Percentiles rank a stretch among this genome's conserved stretches.
Conservation (phyloP, 2,888 invertebrate species). For the Drosophila nigricruria region DNA sequence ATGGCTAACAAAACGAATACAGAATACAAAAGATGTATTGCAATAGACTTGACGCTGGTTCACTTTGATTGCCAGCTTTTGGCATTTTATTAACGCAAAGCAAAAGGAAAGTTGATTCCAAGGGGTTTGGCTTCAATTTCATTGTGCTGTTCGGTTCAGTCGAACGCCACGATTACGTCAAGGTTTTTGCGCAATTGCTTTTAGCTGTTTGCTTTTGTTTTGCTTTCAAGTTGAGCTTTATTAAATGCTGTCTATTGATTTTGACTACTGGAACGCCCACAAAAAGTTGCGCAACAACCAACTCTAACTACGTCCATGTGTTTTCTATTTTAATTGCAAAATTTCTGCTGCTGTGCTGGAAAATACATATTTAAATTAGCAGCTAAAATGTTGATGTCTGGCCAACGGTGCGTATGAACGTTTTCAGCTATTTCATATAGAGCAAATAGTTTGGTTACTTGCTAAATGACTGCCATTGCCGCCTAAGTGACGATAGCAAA, state of each 20-base stretch:
- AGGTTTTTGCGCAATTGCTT: conserved; percentile 45
- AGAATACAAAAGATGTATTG: conserved; percentile 48
- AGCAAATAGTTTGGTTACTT: conserved; percentile 40
- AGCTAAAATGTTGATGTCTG: conserved; percentile 41
- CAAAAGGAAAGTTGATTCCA: conserved; percentile 11
- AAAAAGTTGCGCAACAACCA: conserved; percentile 56
- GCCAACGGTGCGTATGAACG: conserved; percentile 47
- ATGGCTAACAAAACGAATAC: conserved; percentile 26
- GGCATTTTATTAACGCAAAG: conserved; percentile 63
- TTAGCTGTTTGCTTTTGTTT: conserved; percentile 30
- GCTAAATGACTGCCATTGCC: conserved; percentile 23
- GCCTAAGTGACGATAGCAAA: conserved; percentile 17
- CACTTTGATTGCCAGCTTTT: conserved; percentile 61
- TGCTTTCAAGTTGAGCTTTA: conserved; percentile 57
- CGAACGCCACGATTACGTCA: conserved; percentile 58
- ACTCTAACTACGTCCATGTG: conserved; percentile 37
- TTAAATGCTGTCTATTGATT: conserved; percentile 72
- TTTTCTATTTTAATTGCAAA: conserved; percentile 69
- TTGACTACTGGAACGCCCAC: conserved; percentile 49
- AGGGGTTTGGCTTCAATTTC: conserved; percentile 13
- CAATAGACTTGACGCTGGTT: conserved; percentile 27
- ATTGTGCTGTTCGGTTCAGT: conserved; percentile 35
- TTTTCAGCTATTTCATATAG: conserved; percentile 30
- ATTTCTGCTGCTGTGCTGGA: too few relatives aligned
- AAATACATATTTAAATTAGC: conserved; percentile 78